phyloP scores from a whole-genome alignment of 2,888 invertebrate species.

The Orthosia incerta region DNA sequence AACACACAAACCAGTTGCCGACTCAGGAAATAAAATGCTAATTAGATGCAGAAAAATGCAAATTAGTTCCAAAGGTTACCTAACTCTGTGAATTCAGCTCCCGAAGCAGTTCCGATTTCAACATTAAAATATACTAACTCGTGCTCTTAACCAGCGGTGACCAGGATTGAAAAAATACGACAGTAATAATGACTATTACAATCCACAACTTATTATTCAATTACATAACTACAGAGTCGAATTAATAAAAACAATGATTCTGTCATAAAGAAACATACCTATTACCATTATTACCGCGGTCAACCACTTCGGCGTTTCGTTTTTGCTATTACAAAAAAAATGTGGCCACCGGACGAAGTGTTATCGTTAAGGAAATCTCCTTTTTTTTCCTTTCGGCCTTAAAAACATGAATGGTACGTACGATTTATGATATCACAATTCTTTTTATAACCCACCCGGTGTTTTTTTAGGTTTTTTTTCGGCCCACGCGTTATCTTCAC shows the following conservation, averaged over 20 bases:
- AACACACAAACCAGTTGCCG: constrained; percentile 18
- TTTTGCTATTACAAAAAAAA: constrained; percentile 76
- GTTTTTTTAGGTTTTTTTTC: constrained; percentile 78
- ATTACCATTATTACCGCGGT: constrained; percentile 67
- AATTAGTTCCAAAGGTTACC: constrained; percentile 34
- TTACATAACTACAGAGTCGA: constrained; percentile 33
- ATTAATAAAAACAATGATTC: constrained; percentile 58
- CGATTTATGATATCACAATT: constrained; percentile 90
- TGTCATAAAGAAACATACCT: constrained; percentile 61
- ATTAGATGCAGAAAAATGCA: constrained; percentile 40
- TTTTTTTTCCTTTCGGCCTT: constrained; percentile 79
- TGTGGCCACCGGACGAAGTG: constrained; percentile 86
- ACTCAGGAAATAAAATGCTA: constrained; percentile 39
- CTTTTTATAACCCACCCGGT: constrained; percentile 86
- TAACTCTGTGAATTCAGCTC: constrained; percentile 15
- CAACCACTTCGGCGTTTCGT: constrained; percentile 73
- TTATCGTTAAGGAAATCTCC: constrained; percentile 88
- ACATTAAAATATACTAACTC: constrained; percentile 32
- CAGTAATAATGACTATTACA: constrained; percentile 27
- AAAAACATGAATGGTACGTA: constrained; percentile 89
- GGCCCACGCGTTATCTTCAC: constrained; percentile 81
- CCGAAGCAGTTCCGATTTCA: constrained; percentile 28
- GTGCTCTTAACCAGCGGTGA: not conserved
- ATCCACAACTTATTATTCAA: constrained; percentile 33
- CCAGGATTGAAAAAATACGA: constrained; percentile 24